Evolutionary conservation across 2,888 invertebrate genomes (phyloP), one percentile per base, ranked within the genome.

Genomic region (Acleris emargana): DNA sequence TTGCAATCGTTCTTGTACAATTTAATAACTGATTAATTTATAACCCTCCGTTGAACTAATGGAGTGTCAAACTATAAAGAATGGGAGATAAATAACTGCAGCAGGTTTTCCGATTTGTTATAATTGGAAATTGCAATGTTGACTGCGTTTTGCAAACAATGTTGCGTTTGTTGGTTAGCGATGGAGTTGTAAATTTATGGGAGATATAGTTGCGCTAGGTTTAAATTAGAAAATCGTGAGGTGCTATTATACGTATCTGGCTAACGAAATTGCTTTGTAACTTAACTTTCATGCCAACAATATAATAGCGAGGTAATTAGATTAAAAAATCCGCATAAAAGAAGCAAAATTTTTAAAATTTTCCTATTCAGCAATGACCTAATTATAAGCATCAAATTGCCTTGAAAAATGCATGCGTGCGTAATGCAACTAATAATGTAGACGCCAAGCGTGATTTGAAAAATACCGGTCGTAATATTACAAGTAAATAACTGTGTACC

Each of bases 11-110:
- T 69, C 67, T 62, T 58, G 59, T 68, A 71, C 76, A 78, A 79
- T 79, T 76, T 77, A 77, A 77, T 77, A 77, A 76, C 75, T 74
- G 69, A 71, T 74, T 74, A 71, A 71, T 76, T 76, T 74, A 61
- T 71, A 75, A 77, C 76, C 76, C 74, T 73, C 70, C 60, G 55
- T 68, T 64, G 25, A 17, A 58, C 55, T 72, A 68, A 75, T 75
- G 68, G 69, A 62, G 69, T 43, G 71, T 64, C 69, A 69, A 64
- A 62, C 51, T 58, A 47, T 67, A 54, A 69, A 57, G 42, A 57
- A 63, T 63, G 63, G 55, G 59, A 59, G 43, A 32, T 32, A 51
- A 57, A 55, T 64, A 60, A 60, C 57, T 54, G 53, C 32, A 28
- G 38, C 45, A 32, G 49, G 49, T 38, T 54, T 54, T 54, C 53